A percentile compares a stretch with the other conserved stretches of the same genome.
phyloP scores from a whole-genome alignment of 2,797 vertebrate genomes.

The Hippoglossus hippoglossus region DNA sequence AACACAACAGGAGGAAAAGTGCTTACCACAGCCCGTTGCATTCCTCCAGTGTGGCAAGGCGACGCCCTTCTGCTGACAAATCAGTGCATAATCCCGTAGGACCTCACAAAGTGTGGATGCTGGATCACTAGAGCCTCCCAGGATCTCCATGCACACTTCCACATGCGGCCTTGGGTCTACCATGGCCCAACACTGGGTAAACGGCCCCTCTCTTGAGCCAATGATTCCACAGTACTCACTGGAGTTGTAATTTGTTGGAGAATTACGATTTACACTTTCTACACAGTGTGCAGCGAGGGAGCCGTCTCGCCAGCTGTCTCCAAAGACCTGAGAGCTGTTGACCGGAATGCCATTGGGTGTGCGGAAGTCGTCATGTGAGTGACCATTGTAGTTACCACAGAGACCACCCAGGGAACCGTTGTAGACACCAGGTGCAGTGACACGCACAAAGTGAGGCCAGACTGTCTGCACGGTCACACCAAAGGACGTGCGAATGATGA shows the following conservation, averaged over 20 bases:
- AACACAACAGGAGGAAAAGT: fast-evolving
- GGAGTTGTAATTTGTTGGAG: slow-evolving; percentile 28
- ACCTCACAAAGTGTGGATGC: slow-evolving; percentile 59
- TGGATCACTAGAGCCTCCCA: slow-evolving; percentile 48
- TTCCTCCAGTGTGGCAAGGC: slow-evolving; percentile 71
- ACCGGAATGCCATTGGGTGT: no score
- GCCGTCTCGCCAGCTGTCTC: slow-evolving; percentile 71
- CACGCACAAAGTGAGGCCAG: slow-evolving; percentile 66
- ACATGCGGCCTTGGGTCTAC: slow-evolving; percentile 44
- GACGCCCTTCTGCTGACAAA: slow-evolving; percentile 74
- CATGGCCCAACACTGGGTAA: slow-evolving; percentile 62
- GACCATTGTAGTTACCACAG: slow-evolving; percentile 75
- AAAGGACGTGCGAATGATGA: slow-evolving; percentile 70
- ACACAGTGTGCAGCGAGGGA: slow-evolving; percentile 60
- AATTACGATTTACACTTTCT: neutral
- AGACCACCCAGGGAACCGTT: slow-evolving; percentile 79
- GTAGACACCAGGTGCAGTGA: slow-evolving; percentile 73
- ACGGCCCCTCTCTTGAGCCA: slow-evolving; percentile 49
- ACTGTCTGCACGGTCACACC: slow-evolving; percentile 75
- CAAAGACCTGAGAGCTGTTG: slow-evolving; percentile 64
- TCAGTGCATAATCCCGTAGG: slow-evolving; percentile 67
- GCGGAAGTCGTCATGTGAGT: slow-evolving; percentile 66
- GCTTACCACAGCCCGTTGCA: slow-evolving; percentile 71
- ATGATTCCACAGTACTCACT: slow-evolving; percentile 69
- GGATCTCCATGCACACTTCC: slow-evolving; percentile 48